Base-by-base conservation (phyloP, 2,113 vertebrate genomes). In the Balaeniceps rex region DNA sequence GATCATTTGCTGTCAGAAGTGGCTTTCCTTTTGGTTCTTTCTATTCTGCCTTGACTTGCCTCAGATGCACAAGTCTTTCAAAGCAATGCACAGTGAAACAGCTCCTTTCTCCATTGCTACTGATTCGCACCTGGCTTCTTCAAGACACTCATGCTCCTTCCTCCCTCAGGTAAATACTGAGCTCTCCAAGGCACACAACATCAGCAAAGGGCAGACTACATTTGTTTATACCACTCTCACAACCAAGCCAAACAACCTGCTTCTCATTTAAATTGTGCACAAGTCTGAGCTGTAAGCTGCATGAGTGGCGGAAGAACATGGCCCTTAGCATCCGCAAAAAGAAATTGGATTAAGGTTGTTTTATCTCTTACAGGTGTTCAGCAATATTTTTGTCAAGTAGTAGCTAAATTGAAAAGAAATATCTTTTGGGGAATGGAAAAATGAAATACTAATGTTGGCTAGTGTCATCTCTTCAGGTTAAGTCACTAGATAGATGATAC, bases 401-500 rank as follows among this genome's bases (percentile, higher is more conserved):
- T 80, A 96, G 51, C 92, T 97, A 96, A 97, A 94, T 77, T 71
- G 83, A 96, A 96, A 95, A 96, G 74, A 97, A 96, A 93, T 91
- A 76, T 84, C 29, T 97, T 97, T 87, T 76, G 60, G 63, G 88
- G 85, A 96, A 97, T 83, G 69, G 77, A 97, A 97, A 94, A 96
- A 97, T 88, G 54, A 97, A 97, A 96, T 93, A 92, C 90, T 93
- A 94, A 66, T 95, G 34, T 96, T 97, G 70, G 54, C 49, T 83
- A 91, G 63, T 66, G 94, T 94, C 57, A 88, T 92, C 70, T 96
- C 79, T 83, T 94, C 66, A 90, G 77, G 40, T 90, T 96, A 96
- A 96, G 54, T 82, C 61, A 87, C 63, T 84, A 92, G 83, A 86
- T 83, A 74, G 94, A 87, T 88, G 83, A 94, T 96, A 65, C 4